phyloP scores from a whole-genome alignment of 2,888 invertebrate species.

The Hydrotaea diabolus region DNA sequence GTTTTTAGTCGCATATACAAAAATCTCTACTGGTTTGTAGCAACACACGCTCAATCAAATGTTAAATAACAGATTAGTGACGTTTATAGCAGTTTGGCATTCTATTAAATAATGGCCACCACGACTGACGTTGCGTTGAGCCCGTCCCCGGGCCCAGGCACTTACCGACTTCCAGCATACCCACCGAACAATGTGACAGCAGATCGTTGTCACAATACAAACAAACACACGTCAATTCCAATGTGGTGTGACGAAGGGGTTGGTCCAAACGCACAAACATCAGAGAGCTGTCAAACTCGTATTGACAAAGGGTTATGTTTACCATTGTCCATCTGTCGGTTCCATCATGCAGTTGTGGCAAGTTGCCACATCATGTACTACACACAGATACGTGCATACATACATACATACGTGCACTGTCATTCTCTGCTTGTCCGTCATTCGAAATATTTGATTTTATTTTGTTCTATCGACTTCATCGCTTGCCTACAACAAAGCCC shows the following conservation, averaged over 20 bases:
- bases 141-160: not conserved
- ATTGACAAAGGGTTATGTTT: constrained; percentile 20
- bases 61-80: too few species aligned
- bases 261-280: not conserved
- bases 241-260: too few species aligned
- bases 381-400: too few species aligned
- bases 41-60: too few species aligned
- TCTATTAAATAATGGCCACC: too few species aligned
- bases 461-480: not conserved
- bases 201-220: too few species aligned
- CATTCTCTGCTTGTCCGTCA: not conserved
- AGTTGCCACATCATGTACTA: constrained; percentile 2
- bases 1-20: too few species aligned
- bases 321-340: not conserved
- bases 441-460: constrained; percentile 6
- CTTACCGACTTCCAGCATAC: not conserved
- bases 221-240: too few species aligned
- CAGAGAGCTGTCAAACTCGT: not conserved
- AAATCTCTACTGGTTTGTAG: too few species aligned
- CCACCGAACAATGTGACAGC: not conserved
- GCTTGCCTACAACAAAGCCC: constrained; percentile 45
- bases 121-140: too few species aligned
- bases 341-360: not conserved
- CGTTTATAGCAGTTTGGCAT: too few species aligned
- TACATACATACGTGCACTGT: not conserved